A percentile compares a stretch with the other conserved stretches of the same genome.
phyloP scores from a whole-genome alignment of 2,113 vertebrate species.

The Nettapus auritus region DNA sequence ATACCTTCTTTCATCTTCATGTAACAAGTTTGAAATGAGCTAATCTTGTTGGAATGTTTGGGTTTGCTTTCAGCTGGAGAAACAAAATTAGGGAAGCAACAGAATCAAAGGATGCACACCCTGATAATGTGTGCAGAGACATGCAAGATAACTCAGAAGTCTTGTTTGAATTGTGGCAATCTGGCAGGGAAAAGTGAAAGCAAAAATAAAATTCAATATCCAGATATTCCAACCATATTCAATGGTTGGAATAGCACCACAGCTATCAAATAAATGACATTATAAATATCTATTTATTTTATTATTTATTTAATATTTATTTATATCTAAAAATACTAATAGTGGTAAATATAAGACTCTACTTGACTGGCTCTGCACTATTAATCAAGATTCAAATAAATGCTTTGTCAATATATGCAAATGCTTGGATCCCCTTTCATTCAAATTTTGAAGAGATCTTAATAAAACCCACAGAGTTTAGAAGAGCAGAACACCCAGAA shows the following conservation, averaged over 20 bases:
- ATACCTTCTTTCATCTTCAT: not conserved
- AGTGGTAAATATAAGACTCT: not conserved
- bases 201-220: not conserved
- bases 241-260: not conserved
- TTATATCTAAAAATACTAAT: not conserved
- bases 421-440: not conserved
- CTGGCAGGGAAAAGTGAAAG: not conserved
- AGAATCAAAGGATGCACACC: not conserved
- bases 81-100: not conserved
- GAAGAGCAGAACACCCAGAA: not conserved
- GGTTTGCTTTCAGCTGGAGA: not conserved
- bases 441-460: not conserved
- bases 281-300: not conserved
- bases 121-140: not conserved
- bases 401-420: not conserved
- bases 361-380: not conserved
- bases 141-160: not conserved
- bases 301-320: too few relatives aligned
- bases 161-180: not conserved
- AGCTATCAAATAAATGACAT: not conserved
- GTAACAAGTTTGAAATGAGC: not conserved
- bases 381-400: not conserved
- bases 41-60: not conserved
- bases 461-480: not conserved
- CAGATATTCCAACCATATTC: not conserved